A percentile compares a stretch with the other conserved stretches of the same genome.
phyloP scores from a whole-genome alignment of 2,113 vertebrate genomes.

The Crotalus tigris region DNA sequence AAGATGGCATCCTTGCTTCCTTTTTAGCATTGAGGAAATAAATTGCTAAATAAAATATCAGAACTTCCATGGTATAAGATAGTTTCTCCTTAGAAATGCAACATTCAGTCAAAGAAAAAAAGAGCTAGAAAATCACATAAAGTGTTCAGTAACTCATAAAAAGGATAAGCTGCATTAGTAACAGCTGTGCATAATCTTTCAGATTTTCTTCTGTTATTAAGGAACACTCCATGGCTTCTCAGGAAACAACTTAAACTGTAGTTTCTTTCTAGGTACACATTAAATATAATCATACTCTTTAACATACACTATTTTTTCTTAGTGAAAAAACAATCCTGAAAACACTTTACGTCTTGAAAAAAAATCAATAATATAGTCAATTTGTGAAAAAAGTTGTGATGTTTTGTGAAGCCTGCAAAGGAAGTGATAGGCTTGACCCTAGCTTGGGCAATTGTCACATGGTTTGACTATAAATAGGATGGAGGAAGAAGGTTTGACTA shows the following conservation, averaged over 20 bases:
- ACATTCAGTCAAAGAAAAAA: constrained; percentile 52
- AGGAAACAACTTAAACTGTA: constrained; percentile 55
- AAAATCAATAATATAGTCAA: constrained; percentile 14
- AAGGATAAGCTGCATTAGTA: constrained; percentile 49
- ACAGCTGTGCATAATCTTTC: constrained; percentile 63
- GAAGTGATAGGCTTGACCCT: background rate
- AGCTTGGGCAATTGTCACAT: background rate
- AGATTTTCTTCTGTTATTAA: constrained; percentile 55
- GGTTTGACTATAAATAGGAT: background rate
- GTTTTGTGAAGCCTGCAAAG: background rate
- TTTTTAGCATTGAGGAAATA: background rate
- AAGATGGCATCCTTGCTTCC: background rate
- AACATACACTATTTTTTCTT: constrained; percentile 21
- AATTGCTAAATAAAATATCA: constrained; percentile 18
- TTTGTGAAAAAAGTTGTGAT: constrained; percentile 6
- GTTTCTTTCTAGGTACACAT: constrained; percentile 46
- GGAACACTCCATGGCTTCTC: constrained; percentile 59
- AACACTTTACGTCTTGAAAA: constrained; percentile 24
- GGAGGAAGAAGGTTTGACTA: background rate
- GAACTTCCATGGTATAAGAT: background rate
- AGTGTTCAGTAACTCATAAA: constrained; percentile 40
- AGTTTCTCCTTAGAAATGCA: constrained; percentile 41
- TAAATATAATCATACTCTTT: constrained; percentile 41
- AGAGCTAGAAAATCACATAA: constrained; percentile 35
- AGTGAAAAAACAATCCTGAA: background rate